Percentiles rank a stretch among this genome's conserved stretches.
These are phyloP conservation scores for Drosophila leontia DNA, from an alignment of 1,140 invertebrate genomes.

Conservation along the genomic window DNA sequence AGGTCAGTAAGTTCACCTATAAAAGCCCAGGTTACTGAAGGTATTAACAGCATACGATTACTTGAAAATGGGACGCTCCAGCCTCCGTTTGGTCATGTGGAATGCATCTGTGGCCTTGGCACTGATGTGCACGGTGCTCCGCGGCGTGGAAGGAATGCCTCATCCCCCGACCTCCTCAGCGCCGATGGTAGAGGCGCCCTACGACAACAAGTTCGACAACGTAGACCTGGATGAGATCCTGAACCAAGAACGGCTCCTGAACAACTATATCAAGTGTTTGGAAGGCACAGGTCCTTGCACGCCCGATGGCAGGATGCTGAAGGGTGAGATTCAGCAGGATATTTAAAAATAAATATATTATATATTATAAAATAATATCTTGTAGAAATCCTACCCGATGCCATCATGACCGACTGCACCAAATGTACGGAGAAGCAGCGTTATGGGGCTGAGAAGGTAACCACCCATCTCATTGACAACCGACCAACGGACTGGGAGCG, in stretches of 20 bases:
- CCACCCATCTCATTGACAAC: slow-evolving; percentile 86
- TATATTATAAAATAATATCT: not conserved
- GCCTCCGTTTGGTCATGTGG: slow-evolving; percentile 3
- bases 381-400: slow-evolving; percentile 88
- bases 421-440: slow-evolving; percentile 88
- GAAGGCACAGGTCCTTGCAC: slow-evolving; percentile 89
- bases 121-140: slow-evolving; percentile 7
- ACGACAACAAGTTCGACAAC: slow-evolving; percentile 90
- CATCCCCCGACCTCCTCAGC: slow-evolving; percentile 62
- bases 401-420: slow-evolving; percentile 87
- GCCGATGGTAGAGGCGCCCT: slow-evolving; percentile 82
- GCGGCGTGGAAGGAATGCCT: slow-evolving; percentile 31
- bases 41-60: slow-evolving; percentile 15
- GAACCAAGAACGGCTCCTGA: slow-evolving; percentile 88
- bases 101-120: slow-evolving; percentile 1
- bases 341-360: no score
- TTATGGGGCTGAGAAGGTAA: slow-evolving; percentile 86
- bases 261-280: slow-evolving; percentile 89
- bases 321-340: slow-evolving; percentile 70
- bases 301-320: slow-evolving; percentile 89
- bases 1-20: slow-evolving; percentile 41
- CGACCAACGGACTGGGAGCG: slow-evolving; percentile 86
- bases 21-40: slow-evolving; percentile 28
- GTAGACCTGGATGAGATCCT: slow-evolving; percentile 89
- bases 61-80: slow-evolving; percentile 16